Base-by-base conservation (phyloP, 2,888 invertebrate genomes). In the Dorcus parallelipipedus region DNA sequence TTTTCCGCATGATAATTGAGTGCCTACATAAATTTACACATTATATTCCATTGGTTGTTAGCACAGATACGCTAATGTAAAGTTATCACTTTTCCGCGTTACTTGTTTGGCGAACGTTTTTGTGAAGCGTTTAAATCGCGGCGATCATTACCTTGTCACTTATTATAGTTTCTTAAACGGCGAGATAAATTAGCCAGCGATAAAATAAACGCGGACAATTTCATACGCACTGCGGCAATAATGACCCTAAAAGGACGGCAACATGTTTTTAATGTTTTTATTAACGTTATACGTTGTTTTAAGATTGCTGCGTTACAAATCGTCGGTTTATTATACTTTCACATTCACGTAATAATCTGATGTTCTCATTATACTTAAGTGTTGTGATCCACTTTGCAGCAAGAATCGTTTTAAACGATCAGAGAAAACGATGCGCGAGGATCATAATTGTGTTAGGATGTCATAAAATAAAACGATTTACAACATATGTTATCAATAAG, bases 291-390 rank as follows among this genome's bases (percentile, higher is more conserved):
- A 23, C n/a, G 45, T 45, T 45, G 23, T 45, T 45, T 45, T 45
- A 23, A 45, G 23, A 45, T 10, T 10, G 23, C 45, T 45, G 14
- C 45, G 23, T 45, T 45, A 45, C 26, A 33, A 33, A 33, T 33
- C 26, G 26, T 45, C 45, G 17, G 20, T 10, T 9, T 45, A 45
- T 45, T 45, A 45, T 45, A 45, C 45, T 45, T 45, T 45, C 45
- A 45, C 45, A 45, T 45, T 45, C 45, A 20, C 23, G 45, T 20
- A 45, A 45, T 45, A 45, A 45, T 45, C 45, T 9, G 45, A 45
- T 45, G 45, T 45, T 45, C 17, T 45, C 45, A 23, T 45, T 45
- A 45, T 45, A 45, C 20, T 45, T 45, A 23, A 23, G 9, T 45
- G 20, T 10, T 45, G 20, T 45, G 45, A 45, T 45, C 45, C 45